Conservation (phyloP, 2,888 invertebrate species). For the Mechanitis mazaeus region DNA sequence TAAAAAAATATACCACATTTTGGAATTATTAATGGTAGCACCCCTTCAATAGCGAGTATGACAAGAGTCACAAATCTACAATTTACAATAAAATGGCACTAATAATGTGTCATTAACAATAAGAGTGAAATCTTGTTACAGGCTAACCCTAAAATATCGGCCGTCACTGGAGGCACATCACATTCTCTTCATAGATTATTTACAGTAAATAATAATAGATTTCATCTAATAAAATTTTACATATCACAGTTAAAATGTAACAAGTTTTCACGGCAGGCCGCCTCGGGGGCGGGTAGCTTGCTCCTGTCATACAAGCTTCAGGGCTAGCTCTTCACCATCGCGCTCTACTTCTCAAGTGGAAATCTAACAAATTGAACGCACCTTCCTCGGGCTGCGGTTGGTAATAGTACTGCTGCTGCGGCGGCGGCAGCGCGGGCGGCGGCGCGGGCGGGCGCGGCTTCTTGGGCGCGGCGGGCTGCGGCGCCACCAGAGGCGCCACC, state of each 20-base stretch:
- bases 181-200: slow-evolving; percentile 65
- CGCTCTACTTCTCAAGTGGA: slow-evolving; percentile 76
- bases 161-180: slow-evolving; percentile 65
- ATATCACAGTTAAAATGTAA: slow-evolving; percentile 77
- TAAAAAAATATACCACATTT: slow-evolving; percentile 75
- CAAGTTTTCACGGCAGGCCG: slow-evolving; percentile 71
- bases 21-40: slow-evolving; percentile 78
- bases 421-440: slow-evolving; percentile 64
- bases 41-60: slow-evolving; percentile 78
- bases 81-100: slow-evolving; percentile 77
- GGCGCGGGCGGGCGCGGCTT: slow-evolving; percentile 67
- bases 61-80: slow-evolving; percentile 76
- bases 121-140: slow-evolving; percentile 76
- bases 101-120: slow-evolving; percentile 72
- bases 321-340: slow-evolving; percentile 78
- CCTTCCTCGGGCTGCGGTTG: slow-evolving; percentile 77
- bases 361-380: slow-evolving; percentile 78
- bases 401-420: slow-evolving; percentile 75
- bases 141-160: slow-evolving; percentile 69
- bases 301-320: slow-evolving; percentile 78
- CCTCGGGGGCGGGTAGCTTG: slow-evolving; percentile 69
- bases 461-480: slow-evolving; percentile 68
- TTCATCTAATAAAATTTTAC: slow-evolving; percentile 72
- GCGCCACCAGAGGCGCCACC: slow-evolving; percentile 64
- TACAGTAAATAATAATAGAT: slow-evolving; percentile 70